Percentiles rank a stretch among this genome's conserved stretches.
These are phyloP conservation scores for Stercorarius parasiticus DNA, from an alignment of 2,113 vertebrate species.

Conservation along the genomic window DNA sequence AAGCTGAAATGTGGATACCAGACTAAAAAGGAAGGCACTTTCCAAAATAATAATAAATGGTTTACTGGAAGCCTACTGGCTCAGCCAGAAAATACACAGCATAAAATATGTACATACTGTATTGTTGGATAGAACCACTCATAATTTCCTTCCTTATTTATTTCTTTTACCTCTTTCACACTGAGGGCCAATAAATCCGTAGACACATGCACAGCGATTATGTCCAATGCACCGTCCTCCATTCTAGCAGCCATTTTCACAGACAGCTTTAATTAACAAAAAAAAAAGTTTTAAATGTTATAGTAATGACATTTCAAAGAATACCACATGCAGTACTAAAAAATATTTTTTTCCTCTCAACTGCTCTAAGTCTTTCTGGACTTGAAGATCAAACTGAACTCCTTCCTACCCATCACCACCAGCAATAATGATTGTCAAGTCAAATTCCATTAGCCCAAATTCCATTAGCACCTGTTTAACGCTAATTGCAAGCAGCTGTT, in stretches of 20 bases:
- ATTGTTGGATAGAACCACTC: background rate
- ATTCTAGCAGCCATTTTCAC: constrained; percentile 94
- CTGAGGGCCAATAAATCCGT: constrained; percentile 96
- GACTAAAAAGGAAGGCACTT: background rate
- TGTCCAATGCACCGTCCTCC: constrained; percentile 94
- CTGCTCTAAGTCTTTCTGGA: background rate
- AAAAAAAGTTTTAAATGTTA: background rate
- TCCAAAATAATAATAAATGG: background rate
- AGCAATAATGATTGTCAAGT: background rate
- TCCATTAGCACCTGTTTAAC: background rate
- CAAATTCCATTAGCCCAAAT: background rate
- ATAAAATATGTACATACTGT: background rate
- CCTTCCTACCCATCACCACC: background rate
- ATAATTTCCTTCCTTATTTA: background rate
- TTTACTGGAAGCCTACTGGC: background rate
- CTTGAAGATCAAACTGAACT: background rate
- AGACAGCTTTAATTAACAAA: constrained; percentile 80
- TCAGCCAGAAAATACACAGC: background rate
- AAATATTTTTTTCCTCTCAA: background rate
- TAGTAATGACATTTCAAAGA: background rate
- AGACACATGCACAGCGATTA: constrained; percentile 94
- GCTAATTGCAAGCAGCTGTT: background rate
- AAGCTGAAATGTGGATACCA: background rate
- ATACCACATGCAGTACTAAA: accelerated
- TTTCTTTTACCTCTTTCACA: constrained; percentile 90